Base-by-base conservation (phyloP, 2,888 invertebrate genomes). In the Noctua comes region DNA sequence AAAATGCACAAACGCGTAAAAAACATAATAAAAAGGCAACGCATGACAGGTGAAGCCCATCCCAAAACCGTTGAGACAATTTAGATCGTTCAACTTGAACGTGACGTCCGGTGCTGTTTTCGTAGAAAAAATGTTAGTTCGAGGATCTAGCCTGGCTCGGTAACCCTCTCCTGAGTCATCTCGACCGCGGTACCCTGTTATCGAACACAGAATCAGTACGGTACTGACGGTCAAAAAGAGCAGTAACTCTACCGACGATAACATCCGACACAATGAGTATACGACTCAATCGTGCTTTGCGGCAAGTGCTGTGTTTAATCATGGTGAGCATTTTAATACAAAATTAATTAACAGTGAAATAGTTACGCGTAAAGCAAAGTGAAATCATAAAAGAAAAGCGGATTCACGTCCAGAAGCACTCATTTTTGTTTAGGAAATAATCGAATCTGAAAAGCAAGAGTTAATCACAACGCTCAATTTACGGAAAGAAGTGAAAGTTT, bases 41-140 rank as follows among this genome's bases (percentile, higher is more conserved):
- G 85, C 86, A 89, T 88, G 80, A 85, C 85, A 85, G 83, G 85
- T 84, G 90, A 86, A 88, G 88, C 81, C 80, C 59, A 83, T 89
- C 87, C 88, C 86, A 89, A 92, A 93, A 92, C 92, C 90, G 87
- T 92, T 91, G 91, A 91, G 89, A 90, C 91, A 91, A 93, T 91
- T 93, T 92, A 93, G 95, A 95, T 93, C 95, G 86, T 95, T 95
- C 94, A 95, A 94, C 94, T 94, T 91, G 91, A 89, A 95, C 96
- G 96, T 96, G 96, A 95, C 95, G 91, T 95, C 95, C 96, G 96
- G 93, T 88, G 83, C 78, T 88, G 90, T 91, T 89, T 88, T 88
- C 87, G 83, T 86, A 86, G 90, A 91, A 91, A 91, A 92, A 93
- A 91, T 90, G 85, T 78, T 88, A 80, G 88, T 86, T 85, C 77